Base-by-base conservation (phyloP, 2,888 invertebrate genomes). In the Neoascia interrupta region DNA sequence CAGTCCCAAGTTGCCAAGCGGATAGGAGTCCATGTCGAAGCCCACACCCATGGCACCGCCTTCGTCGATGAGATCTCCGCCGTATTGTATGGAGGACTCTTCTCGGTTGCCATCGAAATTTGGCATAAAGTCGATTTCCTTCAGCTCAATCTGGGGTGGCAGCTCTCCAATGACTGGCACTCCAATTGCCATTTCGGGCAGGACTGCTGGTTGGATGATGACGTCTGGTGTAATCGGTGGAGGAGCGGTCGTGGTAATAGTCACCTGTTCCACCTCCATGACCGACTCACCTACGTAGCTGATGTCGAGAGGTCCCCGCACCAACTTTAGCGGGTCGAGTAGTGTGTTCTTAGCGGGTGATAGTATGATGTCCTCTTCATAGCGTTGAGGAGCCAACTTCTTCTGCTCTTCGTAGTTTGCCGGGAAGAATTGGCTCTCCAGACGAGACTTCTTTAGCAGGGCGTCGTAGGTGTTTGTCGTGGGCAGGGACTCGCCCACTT, bases 281-380 rank as follows among this genome's bases (percentile, higher is more conserved):
- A 88, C 85, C 1, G 89, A 88, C 70, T 89, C 89, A 2, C 89
- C 89, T 26, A 89, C 87, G 72, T 89, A 89, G 41, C 87, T 89
- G 0, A 88, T 86, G 61, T 88, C 87, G n/a, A 86, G 47, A 0
- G 87, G 87, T 0, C 87, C 84, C 10, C 86, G 85, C 23, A 85
- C 84, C 21, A 88, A 85, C 80, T 88, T 88, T 36, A 88, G 45
- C 0, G 88, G 84, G 56, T 87, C 87, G 2, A 86, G 84, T 1
- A 84, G 84, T 4, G 37, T 28, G 49, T 85, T 86, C 28, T 85
- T 85, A 28, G 85, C 51, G 1, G 88, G 87, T 1, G 88, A 88
- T 0, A 89, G 60, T 5, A 88, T 84, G 0, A 88, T 89, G 54
- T 89, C 89, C 83, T 89, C 89, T 60, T 88, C 87, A 36, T 87